phyloP scores from a whole-genome alignment of 2,797 vertebrate genomes.

The Pelochelys cantorii region DNA sequence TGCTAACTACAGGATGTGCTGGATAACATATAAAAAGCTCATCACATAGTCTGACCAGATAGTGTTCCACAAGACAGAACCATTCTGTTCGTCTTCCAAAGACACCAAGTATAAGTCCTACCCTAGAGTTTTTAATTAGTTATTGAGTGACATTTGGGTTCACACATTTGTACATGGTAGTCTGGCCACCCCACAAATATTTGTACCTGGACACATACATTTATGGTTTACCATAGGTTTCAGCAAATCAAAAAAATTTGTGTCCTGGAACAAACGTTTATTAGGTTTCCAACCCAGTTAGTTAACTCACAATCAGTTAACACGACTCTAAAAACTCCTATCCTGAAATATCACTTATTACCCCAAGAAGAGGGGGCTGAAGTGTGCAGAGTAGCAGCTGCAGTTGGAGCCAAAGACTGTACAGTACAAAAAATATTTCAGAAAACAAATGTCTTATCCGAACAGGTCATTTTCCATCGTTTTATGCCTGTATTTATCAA shows the following conservation, averaged over 20 bases:
- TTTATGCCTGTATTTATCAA: conserved; percentile 52
- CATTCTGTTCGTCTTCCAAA: background rate
- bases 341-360: conserved; percentile 20
- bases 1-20: background rate
- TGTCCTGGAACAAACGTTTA: background rate
- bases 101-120: background rate
- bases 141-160: background rate
- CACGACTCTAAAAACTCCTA: conserved; percentile 13
- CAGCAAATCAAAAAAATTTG: background rate
- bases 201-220: background rate
- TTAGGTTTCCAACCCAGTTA: background rate
- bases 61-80: background rate
- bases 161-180: background rate
- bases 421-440: conserved; percentile 4
- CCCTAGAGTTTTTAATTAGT: background rate
- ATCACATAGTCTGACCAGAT: background rate
- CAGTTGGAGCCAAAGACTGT: conserved; percentile 37
- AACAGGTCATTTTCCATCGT: conserved; percentile 38
- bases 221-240: background rate
- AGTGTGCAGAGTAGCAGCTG: conserved; percentile 7
- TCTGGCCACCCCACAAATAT: background rate
- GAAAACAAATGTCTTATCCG: background rate
- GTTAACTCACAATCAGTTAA: conserved; percentile 60
- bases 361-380: conserved; percentile 20
- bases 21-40: background rate